These are phyloP conservation scores for Talpa occidentalis DNA, from an alignment of 2,113 vertebrate genomes.

Conservation along the genomic window DNA sequence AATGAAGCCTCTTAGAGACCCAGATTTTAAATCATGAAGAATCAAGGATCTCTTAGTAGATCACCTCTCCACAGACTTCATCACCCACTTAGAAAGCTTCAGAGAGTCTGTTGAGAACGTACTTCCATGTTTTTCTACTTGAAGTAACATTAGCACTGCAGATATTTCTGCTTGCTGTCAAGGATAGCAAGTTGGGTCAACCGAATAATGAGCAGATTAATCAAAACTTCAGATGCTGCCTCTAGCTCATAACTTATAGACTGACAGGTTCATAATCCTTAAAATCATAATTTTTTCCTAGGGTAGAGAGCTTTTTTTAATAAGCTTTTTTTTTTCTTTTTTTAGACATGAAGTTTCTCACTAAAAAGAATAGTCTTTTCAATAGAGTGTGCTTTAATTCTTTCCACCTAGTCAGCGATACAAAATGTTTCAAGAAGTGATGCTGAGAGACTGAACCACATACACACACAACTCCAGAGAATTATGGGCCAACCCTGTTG, in stretches of 20 bases:
- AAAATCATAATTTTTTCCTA: slow-evolving; percentile 76
- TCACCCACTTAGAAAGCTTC: not conserved
- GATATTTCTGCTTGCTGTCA: slow-evolving; percentile 62
- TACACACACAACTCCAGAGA: not conserved
- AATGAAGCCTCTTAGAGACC: not conserved
- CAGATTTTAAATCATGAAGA: not conserved
- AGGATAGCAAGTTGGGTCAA: slow-evolving; percentile 54
- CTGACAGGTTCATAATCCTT: slow-evolving; percentile 76
- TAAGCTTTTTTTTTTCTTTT: slow-evolving; percentile 17
- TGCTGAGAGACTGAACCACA: slow-evolving; percentile 5
- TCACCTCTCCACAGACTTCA: not conserved
- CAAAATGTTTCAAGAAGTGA: slow-evolving; percentile 33
- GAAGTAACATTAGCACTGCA: not conserved
- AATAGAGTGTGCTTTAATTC: slow-evolving; percentile 22
- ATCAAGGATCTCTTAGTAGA: not conserved
- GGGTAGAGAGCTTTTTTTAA: slow-evolving; percentile 64
- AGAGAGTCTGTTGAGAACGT: not conserved
- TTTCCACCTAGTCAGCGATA: slow-evolving; percentile 64
- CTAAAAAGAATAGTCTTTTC: slow-evolving; percentile 64
- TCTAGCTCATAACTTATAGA: slow-evolving; percentile 72
- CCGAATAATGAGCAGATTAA: slow-evolving; percentile 79
- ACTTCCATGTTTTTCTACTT: slow-evolving; percentile 27
- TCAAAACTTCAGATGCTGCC: slow-evolving; percentile 73
- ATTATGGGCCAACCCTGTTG: not conserved
- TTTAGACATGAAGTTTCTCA: slow-evolving; percentile 57